Evolutionary conservation across 2,113 vertebrate species (phyloP), one percentile per base, ranked within the genome.

Genomic region (Dasyornis broadbenti): DNA sequence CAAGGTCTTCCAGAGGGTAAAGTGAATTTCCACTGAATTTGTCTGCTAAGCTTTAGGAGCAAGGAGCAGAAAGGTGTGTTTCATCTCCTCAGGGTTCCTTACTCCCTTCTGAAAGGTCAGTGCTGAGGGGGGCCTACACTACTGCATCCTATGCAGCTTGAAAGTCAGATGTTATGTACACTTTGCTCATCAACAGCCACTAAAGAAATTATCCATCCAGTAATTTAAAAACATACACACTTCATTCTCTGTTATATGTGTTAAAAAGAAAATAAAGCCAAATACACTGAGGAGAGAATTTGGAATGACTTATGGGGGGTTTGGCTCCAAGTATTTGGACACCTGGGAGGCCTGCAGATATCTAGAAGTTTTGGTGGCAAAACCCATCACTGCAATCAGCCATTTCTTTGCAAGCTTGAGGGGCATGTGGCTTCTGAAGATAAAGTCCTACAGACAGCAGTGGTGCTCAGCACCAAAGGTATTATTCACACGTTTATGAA

Each of bases 321-420:
- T 71, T 75, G 63, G 33, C 57, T 66, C 28, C 39, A 53, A 21
- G 26, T 33, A 35, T 42, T 72, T 40, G n/a, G 33, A 64, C 47
- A 49, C 31, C 22, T 0, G 0, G 3, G 5, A 64, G 21, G 12
- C 21, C 45, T 77, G 37, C 27, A 61, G 19, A 15, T n/a, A 31
- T 35, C 42, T 15, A 15, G 2, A 66, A 24, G 8, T 50, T 76
- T 35, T 28, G 12, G 19, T 52, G 44, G 28, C 30, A 89, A 70
- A 93, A 45, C 15, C 52, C 42, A 28, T 3, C 6, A 2, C 17
- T 78, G 22, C 47, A 61, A 44, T 3, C 23, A 44, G 33, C 20
- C 53, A 31, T n/a, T 65, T 49, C 64, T n/a, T 61, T 91, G 42
- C 56, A 78, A 30, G n/a, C 54, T 60, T 10, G 28, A 68, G 16